Base-by-base conservation (phyloP, 2,888 invertebrate species). In the Pandemis cinnamomeana region DNA sequence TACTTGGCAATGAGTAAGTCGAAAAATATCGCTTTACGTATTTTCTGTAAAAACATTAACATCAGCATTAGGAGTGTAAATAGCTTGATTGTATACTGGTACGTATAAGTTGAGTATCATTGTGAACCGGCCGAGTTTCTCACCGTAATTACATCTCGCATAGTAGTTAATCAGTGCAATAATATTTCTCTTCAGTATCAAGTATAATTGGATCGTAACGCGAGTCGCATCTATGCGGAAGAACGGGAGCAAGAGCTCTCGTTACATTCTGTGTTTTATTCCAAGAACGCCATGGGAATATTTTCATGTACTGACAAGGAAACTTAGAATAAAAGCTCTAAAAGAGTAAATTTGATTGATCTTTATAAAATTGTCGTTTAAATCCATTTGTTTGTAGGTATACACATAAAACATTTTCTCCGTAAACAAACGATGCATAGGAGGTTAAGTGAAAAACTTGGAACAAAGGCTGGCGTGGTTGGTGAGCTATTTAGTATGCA, bases 151-250 rank as follows among this genome's bases (percentile, higher is more conserved):
- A 90, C 64, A 64, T 86, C 81, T 86, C 80, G 78, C 84, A 86
- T 86, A 86, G 82, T 81, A 86, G 83, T 82, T 86, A 87, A 89
- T 88, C 86, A 87, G 87, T 82, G 85, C 87, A 88, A 87, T 91
- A 88, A 88, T 91, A 91, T 90, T 89, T 90, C 89, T 91, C 85
- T 84, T 83, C 83, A 79, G 89, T 92, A 91, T 92, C 91, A 89
- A 86, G 87, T 92, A 92, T 92, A 93, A 93, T 92, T 91, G 90
- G 89, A 90, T 91, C 86, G 92, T 90, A 92, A 92, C 91, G 91
- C 86, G 90, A 92, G 89, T 85, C 84, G 85, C 85, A 84, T 89
- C 86, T 91, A 93, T 91, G 93, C 93, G 93, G 93, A 93, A 93
- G 90, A 89, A 86, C 84, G 87, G 86, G 83, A 85, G 87, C 86